Conservation (phyloP, 2,888 invertebrate species). For the Willowsia nigromaculata region DNA sequence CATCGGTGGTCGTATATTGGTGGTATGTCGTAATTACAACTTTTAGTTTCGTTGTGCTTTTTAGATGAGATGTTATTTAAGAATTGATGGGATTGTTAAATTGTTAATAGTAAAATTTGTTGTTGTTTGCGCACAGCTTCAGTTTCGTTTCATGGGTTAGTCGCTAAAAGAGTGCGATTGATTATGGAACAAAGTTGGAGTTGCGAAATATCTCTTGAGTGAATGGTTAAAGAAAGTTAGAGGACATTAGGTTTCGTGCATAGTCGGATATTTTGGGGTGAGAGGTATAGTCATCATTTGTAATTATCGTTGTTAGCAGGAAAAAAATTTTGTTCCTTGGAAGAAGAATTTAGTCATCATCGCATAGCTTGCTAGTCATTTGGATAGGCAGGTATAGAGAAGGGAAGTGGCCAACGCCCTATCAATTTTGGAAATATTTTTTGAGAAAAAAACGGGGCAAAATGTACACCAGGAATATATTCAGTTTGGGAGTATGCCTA, state of each 20-base stretch:
- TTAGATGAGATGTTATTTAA: background rate
- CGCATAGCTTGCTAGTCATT: background rate
- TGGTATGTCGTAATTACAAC: background rate
- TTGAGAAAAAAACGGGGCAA: background rate
- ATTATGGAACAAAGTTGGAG: slow-evolving; percentile 9
- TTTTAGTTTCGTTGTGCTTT: background rate
- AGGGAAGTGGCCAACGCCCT: slow-evolving; percentile 35
- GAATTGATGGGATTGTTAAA: too few relatives aligned
- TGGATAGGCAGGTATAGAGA: background rate
- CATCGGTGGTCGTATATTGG: background rate
- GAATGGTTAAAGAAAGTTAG: background rate
- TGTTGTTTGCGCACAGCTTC: background rate
- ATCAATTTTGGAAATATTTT: background rate
- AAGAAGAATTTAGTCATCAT: background rate
- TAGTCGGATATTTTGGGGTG: too few relatives aligned
- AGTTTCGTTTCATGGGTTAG: background rate
- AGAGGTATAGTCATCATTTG: background rate
- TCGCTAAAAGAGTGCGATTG: slow-evolving; percentile 8
- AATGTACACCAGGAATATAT: slow-evolving; percentile 19
- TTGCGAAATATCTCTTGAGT: background rate
- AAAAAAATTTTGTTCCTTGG: slow-evolving; percentile 13
- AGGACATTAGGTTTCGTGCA: too few relatives aligned
- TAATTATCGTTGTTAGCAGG: background rate
- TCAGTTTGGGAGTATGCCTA: background rate
- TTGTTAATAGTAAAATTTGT: too few relatives aligned